Evolutionary conservation across 2,888 invertebrate genomes (phyloP).

Genomic region (Nephrocerus scutellatus): DNA sequence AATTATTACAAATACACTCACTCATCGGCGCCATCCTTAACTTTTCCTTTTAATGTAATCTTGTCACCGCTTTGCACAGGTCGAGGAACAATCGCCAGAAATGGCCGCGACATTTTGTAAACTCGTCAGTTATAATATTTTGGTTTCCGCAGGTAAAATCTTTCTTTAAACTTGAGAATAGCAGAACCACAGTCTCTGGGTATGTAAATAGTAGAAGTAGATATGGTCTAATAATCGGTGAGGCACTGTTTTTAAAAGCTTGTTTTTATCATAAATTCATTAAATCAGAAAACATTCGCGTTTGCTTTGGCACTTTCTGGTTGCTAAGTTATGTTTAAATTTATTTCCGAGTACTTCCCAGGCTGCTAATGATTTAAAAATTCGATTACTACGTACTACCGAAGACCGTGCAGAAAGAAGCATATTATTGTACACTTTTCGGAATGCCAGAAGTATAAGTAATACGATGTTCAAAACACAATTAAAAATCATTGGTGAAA

Average conservation of each 20-base stretch:
- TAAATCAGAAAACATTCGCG: conserved; percentile 3
- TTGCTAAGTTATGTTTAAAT: no score
- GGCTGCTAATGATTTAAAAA: conserved; percentile 12
- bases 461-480: conserved; percentile 11
- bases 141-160: conserved; percentile 4
- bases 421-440: conserved; percentile 13
- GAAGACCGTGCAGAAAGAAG: neutral
- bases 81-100: conserved; percentile 33
- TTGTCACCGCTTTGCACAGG: conserved; percentile 30
- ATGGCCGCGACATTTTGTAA: conserved; percentile 33
- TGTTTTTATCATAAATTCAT: no score
- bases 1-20: conserved; percentile 32
- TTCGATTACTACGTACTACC: neutral
- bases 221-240: no score
- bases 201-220: no score
- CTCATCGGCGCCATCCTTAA: conserved; percentile 35
- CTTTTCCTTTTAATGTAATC: conserved; percentile 34
- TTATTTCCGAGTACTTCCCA: no score
- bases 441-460: conserved; percentile 13
- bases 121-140: conserved; percentile 3
- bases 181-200: no score
- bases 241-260: no score
- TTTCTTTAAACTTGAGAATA: no score
- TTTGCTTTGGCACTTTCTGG: conserved; percentile 17
- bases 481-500: conserved; percentile 17